Conservation (phyloP, 2,888 invertebrate genomes). For the Dexiosoma caninum region DNA sequence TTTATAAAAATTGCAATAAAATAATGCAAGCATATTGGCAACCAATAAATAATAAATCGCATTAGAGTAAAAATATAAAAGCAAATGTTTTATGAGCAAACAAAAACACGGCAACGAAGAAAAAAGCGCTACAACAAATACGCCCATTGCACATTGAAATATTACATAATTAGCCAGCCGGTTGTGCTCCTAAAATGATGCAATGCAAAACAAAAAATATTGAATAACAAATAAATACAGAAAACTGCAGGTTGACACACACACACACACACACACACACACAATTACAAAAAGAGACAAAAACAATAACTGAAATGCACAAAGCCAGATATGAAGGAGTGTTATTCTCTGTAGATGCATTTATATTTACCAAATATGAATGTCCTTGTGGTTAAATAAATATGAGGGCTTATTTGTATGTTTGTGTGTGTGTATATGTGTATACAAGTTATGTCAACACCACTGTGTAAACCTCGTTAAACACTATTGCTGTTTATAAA, state of each 20-base stretch:
- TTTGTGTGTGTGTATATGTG: constrained; percentile 21
- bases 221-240: constrained; percentile 27
- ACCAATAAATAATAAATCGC: constrained; percentile 33
- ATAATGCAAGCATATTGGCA: constrained; percentile 8
- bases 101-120: background rate
- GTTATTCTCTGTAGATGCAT: constrained; percentile 10
- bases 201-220: constrained; percentile 30
- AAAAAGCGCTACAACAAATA: background rate
- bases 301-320: background rate
- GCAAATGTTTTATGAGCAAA: background rate
- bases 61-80: background rate
- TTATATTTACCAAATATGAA: constrained; percentile 32
- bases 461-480: constrained; percentile 59
- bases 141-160: constrained; percentile 13
- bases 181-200: constrained; percentile 36
- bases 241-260: background rate
- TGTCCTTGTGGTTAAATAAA: constrained; percentile 47
- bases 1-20: constrained; percentile 35
- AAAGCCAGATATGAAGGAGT: background rate
- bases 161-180: constrained; percentile 50
- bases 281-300: background rate
- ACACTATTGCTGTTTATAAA: constrained; percentile 60
- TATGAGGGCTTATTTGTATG: constrained; percentile 17
- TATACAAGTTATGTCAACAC: constrained; percentile 51
- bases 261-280: constrained; percentile 12